phyloP scores from a whole-genome alignment of 2,113 vertebrate genomes.

The Oxygymnocypris stewartii region DNA sequence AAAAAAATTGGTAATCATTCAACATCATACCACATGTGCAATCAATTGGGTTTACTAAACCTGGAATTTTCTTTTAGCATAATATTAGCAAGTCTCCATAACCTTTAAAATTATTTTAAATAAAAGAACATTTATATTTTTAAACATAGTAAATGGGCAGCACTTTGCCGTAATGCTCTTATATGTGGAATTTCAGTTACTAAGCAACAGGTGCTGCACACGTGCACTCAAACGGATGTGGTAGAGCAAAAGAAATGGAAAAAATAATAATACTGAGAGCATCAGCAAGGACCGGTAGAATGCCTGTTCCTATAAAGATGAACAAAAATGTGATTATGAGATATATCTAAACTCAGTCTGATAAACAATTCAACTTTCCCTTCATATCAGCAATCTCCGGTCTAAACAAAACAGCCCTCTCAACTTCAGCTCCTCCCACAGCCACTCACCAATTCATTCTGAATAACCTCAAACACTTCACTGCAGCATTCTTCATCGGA shows the following conservation, averaged over 20 bases:
- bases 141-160: background rate
- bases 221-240: background rate
- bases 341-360: background rate
- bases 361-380: conserved; percentile 1
- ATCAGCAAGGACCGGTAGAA: background rate
- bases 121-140: background rate
- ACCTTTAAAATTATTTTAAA: background rate
- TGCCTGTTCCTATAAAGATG: background rate
- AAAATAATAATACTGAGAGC: background rate
- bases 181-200: conserved; percentile 39
- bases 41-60: background rate
- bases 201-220: conserved; percentile 37
- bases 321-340: background rate
- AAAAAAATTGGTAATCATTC: background rate
- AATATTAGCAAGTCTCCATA: background rate
- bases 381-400: background rate
- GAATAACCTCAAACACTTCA: conserved; percentile 34
- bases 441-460: conserved; percentile 20
- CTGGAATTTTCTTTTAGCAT: background rate
- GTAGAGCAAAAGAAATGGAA: background rate
- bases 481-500: conserved; percentile 7
- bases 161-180: conserved; percentile 9
- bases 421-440: conserved; percentile 31
- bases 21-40: background rate
- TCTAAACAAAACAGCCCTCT: background rate